Percentiles rank a stretch among this genome's conserved stretches.
Conservation (phyloP, 92 coral and sea anemone species). For the Chrysogorgia sp. region DNA sequence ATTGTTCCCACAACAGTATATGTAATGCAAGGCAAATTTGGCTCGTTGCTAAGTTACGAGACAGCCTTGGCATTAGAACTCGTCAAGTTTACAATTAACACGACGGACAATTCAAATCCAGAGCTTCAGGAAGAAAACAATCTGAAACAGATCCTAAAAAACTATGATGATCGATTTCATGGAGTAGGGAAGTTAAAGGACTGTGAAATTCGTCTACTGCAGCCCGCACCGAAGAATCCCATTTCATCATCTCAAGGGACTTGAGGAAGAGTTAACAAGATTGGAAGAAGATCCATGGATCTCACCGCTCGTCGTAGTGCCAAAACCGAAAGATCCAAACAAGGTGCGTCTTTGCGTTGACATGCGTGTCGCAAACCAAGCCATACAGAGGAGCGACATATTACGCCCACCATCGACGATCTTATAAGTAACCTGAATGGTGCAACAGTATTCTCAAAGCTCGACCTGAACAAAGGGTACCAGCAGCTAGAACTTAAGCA, state of each 20-base stretch:
- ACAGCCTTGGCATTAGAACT: constrained; percentile 47
- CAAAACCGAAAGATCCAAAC: constrained; percentile 59
- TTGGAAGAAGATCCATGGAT: constrained; percentile 62
- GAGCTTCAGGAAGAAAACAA: not conserved
- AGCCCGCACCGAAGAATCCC: constrained; percentile 64
- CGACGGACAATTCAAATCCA: constrained; percentile 6
- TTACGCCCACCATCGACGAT: constrained; percentile 10
- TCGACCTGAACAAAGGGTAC: not conserved
- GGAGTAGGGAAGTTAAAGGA: constrained; percentile 54
- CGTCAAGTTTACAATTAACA: constrained; percentile 26
- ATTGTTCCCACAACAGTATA: constrained; percentile 9
- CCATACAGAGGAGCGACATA: constrained; percentile 64
- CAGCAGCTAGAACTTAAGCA: constrained; percentile 5
- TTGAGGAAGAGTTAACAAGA: constrained; percentile 48
- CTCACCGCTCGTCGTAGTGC: constrained; percentile 57
- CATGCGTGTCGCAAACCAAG: constrained; percentile 66
- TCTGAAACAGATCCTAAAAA: constrained; percentile 18
- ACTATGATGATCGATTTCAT: constrained; percentile 58
- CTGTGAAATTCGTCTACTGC: constrained; percentile 41
- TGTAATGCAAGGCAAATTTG: constrained; percentile 48
- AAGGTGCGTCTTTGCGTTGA: constrained; percentile 51
- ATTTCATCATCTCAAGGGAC: constrained; percentile 48
- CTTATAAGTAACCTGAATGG: constrained; percentile 2
- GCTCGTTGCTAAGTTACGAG: constrained; percentile 52
- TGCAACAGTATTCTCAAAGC: constrained; percentile 9